These are phyloP conservation scores for Nebria salina DNA, from an alignment of 2,888 invertebrate genomes.

Conservation along the genomic window DNA sequence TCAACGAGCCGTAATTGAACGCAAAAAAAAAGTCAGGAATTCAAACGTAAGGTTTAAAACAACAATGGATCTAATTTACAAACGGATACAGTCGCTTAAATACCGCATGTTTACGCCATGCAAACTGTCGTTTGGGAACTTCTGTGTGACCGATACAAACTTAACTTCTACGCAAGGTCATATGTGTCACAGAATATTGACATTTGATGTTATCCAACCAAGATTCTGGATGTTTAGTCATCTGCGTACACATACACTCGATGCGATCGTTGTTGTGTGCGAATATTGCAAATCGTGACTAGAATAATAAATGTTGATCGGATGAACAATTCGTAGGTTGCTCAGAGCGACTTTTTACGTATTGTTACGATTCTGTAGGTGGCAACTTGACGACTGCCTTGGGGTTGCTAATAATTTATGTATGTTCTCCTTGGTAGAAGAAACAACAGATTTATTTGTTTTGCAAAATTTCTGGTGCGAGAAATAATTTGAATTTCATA, in stretches of 20 bases:
- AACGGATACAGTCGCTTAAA: conserved; percentile 10
- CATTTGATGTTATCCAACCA: conserved; percentile 24
- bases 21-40: neutral
- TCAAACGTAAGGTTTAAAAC: neutral
- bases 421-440: neutral
- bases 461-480: neutral
- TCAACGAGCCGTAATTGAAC: neutral
- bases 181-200: conserved; percentile 26
- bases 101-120: neutral
- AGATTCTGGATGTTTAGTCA: neutral
- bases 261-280: neutral
- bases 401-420: neutral
- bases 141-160: conserved; percentile 5
- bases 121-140: neutral
- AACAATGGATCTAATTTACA: neutral
- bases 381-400: neutral
- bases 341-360: neutral
- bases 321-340: neutral
- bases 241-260: neutral
- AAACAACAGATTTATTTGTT: neutral
- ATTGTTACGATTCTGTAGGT: neutral
- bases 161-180: conserved; percentile 17
- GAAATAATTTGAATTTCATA: too few species aligned
- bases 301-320: neutral
- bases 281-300: neutral